Evolutionary conservation across 2,888 invertebrate genomes (phyloP).

Genomic region (Leuctra nigra): DNA sequence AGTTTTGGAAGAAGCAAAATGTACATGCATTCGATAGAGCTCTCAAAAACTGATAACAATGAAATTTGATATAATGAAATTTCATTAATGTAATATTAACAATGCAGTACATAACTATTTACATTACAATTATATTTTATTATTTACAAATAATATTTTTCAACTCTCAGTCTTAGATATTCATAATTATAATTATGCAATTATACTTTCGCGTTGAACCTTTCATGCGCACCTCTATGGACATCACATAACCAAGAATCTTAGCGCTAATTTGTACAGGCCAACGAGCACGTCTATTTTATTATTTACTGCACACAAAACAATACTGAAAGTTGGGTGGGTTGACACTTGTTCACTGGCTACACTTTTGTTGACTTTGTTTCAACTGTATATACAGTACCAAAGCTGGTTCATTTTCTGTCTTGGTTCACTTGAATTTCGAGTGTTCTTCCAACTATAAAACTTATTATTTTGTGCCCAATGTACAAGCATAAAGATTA

Average conservation of each 20-base stretch:
- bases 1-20: conserved; percentile 18
- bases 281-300: conserved; percentile 19
- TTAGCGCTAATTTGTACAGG: conserved; percentile 30
- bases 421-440: no score
- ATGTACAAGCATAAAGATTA: not conserved
- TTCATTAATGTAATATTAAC: conserved; percentile 28
- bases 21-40: conserved; percentile 15
- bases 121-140: conserved; percentile 28
- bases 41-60: conserved; percentile 18
- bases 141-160: conserved; percentile 26
- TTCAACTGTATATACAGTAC: not conserved
- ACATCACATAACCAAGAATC: conserved; percentile 19
- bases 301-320: conserved; percentile 26
- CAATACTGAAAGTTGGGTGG: conserved; percentile 29
- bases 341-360: conserved; percentile 23
- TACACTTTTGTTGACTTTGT: not conserved
- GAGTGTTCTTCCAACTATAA: no score
- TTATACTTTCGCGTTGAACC: conserved; percentile 26
- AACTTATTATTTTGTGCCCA: not conserved
- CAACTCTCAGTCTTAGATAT: conserved; percentile 27
- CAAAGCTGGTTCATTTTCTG: no score
- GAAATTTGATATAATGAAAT: conserved; percentile 24
- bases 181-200: conserved; percentile 25
- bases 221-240: conserved; percentile 2
- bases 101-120: conserved; percentile 28